These are phyloP conservation scores for Hyperopisus bebe DNA, from an alignment of 2,113 vertebrate genomes.

Conservation along the genomic window DNA sequence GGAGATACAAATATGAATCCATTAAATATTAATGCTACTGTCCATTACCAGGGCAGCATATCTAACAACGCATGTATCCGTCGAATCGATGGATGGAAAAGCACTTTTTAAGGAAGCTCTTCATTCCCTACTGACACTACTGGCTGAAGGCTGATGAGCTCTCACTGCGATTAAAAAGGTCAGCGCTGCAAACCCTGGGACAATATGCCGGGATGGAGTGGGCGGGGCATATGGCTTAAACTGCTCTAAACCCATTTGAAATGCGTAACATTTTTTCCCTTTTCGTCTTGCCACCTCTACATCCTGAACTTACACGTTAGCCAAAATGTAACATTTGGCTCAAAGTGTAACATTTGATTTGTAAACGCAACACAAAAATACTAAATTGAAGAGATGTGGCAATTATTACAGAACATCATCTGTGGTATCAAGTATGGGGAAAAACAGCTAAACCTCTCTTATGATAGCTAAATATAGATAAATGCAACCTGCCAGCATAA, in stretches of 20 bases:
- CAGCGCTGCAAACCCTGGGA: neutral
- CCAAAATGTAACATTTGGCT: neutral
- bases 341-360: neutral
- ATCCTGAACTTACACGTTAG: neutral
- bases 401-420: neutral
- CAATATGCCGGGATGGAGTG: too few species aligned
- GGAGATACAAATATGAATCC: conserved; percentile 5
- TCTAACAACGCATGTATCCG: neutral
- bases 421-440: neutral
- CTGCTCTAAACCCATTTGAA: neutral
- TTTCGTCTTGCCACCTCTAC: neutral
- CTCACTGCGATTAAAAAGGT: neutral
- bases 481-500: neutral
- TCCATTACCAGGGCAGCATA: conserved; percentile 5
- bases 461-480: neutral
- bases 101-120: conserved; percentile 8
- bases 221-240: neutral
- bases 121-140: conserved; percentile 5
- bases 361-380: neutral
- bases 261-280: neutral
- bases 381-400: neutral
- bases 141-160: neutral
- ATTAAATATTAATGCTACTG: neutral
- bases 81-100: neutral
- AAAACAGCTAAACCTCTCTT: neutral